Evolutionary conservation across 2,888 invertebrate species (phyloP), one percentile per base, ranked within the genome.

Genomic region (Archaeoteleia sp.): DNA sequence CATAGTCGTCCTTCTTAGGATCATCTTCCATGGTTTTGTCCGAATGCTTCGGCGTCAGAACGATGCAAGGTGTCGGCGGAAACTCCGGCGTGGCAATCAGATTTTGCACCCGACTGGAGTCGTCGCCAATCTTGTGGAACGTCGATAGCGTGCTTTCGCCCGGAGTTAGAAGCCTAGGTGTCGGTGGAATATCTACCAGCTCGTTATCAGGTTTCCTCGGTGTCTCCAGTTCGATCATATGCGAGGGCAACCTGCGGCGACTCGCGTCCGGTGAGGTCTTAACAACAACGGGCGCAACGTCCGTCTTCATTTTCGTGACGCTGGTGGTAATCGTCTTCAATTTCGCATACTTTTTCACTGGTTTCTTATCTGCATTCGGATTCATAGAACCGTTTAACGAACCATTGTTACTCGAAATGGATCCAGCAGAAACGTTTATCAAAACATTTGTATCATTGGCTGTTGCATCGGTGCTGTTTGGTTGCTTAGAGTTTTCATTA

Each of bases 61-160:
- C 67, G n/a, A 84, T 78, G 9, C 78, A 74, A 1, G 85, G 85
- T 0, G 85, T 85, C 1, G 73, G 76, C 1, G 85, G 85, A 32
- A 82, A 81, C 27, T 83, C 85, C 1, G 85, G 85, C 0, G 85
- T 85, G 1, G 74, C 63, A 3, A 83, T 76, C 8, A 81, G 78
- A 9, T 77, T 74, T n/a, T 73, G 75, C 23, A 84, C 69, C 40
- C 76, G 82, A 1, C 62, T 69, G 0, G 77, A 73, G 5, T 83
- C 78, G 1, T 83, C 82, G 15, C 45, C 66, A 0, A 70, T 60
- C 20, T 75, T 74, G 1, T 71, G 43, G 30, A 78, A 80, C 0
- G 77, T 77, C 0, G 77, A 79, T 0, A 77, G 69, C 1, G 72
- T 55, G 40, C 60, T 78, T 7, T 77, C 81, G 1, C 72, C 78